Conservation (phyloP, 2,888 invertebrate genomes). For the Marasmarcha lunaedactyla region DNA sequence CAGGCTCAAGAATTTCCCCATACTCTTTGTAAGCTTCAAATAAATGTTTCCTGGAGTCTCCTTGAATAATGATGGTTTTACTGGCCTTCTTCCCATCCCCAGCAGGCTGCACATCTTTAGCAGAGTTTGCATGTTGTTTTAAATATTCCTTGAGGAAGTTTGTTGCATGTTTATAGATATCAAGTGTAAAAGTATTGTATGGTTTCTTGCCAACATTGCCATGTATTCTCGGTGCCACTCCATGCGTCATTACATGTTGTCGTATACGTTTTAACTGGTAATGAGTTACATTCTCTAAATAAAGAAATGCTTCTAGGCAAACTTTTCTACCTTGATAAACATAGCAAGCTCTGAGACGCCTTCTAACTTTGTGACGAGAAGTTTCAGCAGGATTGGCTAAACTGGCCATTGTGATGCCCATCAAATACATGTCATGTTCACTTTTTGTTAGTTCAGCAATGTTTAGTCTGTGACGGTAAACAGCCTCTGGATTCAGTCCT, state of each 20-base stretch:
- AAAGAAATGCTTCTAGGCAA: conserved; percentile 82
- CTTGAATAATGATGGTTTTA: conserved; percentile 63
- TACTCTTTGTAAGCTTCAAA: conserved; percentile 82
- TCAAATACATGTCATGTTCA: conserved; percentile 86
- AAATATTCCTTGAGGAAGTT: conserved; percentile 81
- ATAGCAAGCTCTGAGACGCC: conserved; percentile 79
- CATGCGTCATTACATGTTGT: conserved; percentile 83
- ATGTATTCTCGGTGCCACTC: conserved; percentile 82
- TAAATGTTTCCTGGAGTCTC: conserved; percentile 74
- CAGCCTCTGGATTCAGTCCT: conserved; percentile 79
- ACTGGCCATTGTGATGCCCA: conserved; percentile 88
- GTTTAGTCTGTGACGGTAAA: conserved; percentile 80
- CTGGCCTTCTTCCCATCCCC: conserved; percentile 57
- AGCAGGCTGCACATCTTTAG: conserved; percentile 60
- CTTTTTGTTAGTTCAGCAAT: conserved; percentile 84
- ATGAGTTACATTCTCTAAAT: conserved; percentile 83
- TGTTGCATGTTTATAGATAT: conserved; percentile 83
- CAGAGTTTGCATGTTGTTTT: conserved; percentile 72
- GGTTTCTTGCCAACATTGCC: conserved; percentile 85
- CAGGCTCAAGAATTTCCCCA: conserved; percentile 76
- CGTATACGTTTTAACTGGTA: conserved; percentile 82
- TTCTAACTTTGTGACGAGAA: conserved; percentile 77
- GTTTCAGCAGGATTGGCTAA: conserved; percentile 80
- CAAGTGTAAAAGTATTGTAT: conserved; percentile 82
- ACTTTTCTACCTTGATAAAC: conserved; percentile 83